Percentiles rank a stretch among this genome's conserved stretches.
Conservation (phyloP, 2,888 invertebrate species). For the Andrena bucephala region DNA sequence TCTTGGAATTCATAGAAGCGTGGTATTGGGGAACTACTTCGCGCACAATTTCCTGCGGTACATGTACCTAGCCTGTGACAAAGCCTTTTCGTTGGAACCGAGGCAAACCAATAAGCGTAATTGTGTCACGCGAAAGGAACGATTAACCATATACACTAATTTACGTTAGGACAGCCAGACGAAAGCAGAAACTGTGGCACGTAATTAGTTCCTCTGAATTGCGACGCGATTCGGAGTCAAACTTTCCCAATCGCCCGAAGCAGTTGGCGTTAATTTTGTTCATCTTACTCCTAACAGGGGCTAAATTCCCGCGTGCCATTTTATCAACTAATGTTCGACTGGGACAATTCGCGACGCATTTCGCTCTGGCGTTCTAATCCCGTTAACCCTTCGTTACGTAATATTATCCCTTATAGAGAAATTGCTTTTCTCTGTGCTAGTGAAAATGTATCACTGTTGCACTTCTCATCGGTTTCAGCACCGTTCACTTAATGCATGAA, state of each 20-base stretch:
- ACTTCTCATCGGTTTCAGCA: too few species aligned
- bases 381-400: conserved; percentile 31
- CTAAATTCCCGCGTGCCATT: conserved; percentile 31
- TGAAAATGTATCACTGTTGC: background rate
- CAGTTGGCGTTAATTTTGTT: conserved; percentile 67
- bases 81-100: conserved; percentile 22
- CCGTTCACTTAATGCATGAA: too few species aligned
- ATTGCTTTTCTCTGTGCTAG: background rate
- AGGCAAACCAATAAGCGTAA: conserved; percentile 32
- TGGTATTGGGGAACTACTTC: too few species aligned
- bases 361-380: conserved; percentile 28
- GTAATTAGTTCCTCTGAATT: conserved; percentile 68
- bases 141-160: conserved; percentile 34
- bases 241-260: conserved; percentile 68
- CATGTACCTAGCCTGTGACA: background rate
- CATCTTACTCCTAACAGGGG: conserved; percentile 31
- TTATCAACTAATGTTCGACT: conserved; percentile 40
- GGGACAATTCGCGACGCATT: conserved; percentile 21
- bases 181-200: conserved; percentile 57
- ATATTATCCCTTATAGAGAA: background rate
- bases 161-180: conserved; percentile 28
- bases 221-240: conserved; percentile 63
- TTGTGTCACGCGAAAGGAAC: conserved; percentile 31
- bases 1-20: too few species aligned
- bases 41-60: too few species aligned